phyloP scores from a whole-genome alignment of 2,797 vertebrate species.

The Urophycis tenuis region DNA sequence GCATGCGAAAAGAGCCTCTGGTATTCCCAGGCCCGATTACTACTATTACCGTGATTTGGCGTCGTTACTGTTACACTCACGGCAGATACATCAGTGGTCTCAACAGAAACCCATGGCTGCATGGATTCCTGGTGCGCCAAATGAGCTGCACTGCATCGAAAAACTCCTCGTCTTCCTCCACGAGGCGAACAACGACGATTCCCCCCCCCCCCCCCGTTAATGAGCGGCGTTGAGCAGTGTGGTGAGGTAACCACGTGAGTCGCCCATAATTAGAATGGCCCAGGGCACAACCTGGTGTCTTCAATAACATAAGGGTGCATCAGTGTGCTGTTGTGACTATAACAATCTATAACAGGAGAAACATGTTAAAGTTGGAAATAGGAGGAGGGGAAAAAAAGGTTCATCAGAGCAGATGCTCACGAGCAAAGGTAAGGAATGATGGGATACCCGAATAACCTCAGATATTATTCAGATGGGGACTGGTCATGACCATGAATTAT shows the following conservation, averaged over 20 bases:
- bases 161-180: slow-evolving; percentile 29
- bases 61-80: slow-evolving; percentile 47
- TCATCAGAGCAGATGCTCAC: slow-evolving; percentile 42
- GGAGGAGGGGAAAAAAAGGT: not conserved
- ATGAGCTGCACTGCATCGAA: slow-evolving; percentile 32
- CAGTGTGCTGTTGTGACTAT: not conserved
- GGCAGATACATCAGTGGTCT: slow-evolving; percentile 50
- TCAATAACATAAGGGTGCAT: not conserved
- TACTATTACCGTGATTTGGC: slow-evolving; percentile 61
- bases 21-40: slow-evolving; percentile 41
- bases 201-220: not conserved
- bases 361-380: not conserved
- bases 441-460: slow-evolving; percentile 46
- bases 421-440: slow-evolving; percentile 41
- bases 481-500: slow-evolving; percentile 41
- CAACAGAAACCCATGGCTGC: slow-evolving; percentile 51
- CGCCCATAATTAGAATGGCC: slow-evolving; percentile 18
- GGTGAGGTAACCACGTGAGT: slow-evolving; percentile 16
- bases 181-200: not conserved
- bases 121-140: slow-evolving; percentile 50
- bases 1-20: slow-evolving; percentile 27
- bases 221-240: not conserved
- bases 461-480: slow-evolving; percentile 49
- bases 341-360: no score
- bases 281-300: slow-evolving; percentile 14